A percentile compares a stretch with the other conserved stretches of the same genome.
Conservation (phyloP, 1,140 invertebrate species). For the Ostrea edulis region DNA sequence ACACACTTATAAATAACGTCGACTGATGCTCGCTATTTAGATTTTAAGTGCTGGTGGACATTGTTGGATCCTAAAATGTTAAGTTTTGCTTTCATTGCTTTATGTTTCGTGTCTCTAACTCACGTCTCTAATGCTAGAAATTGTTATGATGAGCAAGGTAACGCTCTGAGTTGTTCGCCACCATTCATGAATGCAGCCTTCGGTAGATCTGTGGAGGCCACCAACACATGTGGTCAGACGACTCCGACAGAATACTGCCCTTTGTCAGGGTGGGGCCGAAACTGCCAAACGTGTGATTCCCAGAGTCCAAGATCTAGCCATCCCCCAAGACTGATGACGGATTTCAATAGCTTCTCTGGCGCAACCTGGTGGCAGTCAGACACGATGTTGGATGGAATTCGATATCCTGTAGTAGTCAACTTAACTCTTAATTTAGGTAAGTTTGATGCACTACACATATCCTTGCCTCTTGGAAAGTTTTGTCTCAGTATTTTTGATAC, state of each 20-base stretch:
- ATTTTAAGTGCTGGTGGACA: background rate
- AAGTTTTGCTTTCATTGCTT: background rate
- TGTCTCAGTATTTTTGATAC: no score
- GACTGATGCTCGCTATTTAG: background rate
- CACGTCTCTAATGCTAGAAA: conserved; percentile 52
- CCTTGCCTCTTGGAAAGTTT: no score
- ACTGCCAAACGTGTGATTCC: background rate
- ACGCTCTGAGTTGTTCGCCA: conserved; percentile 92
- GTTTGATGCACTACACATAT: background rate
- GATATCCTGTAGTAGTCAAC: conserved; percentile 94
- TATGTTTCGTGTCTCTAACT: conserved; percentile 55
- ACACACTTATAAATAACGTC: background rate
- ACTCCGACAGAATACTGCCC: conserved; percentile 86
- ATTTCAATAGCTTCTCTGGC: conserved; percentile 91
- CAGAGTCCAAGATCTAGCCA: conserved; percentile 83
- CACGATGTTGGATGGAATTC: conserved; percentile 95
- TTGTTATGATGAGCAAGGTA: conserved; percentile 47
- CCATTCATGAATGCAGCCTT: conserved; percentile 98
- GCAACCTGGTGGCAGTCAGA: conserved; percentile 99
- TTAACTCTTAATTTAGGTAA: conserved; percentile 87
- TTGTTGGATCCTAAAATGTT: background rate
- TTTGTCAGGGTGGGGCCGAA: conserved; percentile 83
- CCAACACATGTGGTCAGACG: conserved; percentile 93
- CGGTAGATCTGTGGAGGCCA: conserved; percentile 88
- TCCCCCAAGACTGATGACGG: conserved; percentile 91